Evolutionary conservation across 1,140 invertebrate species (phyloP), one percentile per base, ranked within the genome.

Genomic region (Zaprionus inermis): DNA sequence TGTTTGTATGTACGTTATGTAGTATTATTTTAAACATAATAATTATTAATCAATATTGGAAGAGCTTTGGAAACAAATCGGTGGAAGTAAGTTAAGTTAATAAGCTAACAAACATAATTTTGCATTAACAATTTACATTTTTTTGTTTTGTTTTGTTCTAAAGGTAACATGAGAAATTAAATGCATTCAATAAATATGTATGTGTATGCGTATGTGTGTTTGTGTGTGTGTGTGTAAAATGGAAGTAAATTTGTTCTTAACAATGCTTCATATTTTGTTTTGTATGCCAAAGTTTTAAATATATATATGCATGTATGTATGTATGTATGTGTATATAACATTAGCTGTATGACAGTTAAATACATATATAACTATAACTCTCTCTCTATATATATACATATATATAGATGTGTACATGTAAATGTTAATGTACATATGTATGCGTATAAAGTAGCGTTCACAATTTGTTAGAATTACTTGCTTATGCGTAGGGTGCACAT

Each of bases 241-340:
- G 84, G 83, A 86, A 86, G 83, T 88, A 82, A 86, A 83, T 89
- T 88, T 89, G 81, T 88, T 80, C 84, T 88, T 89, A 89, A 88
- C 79, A 88, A 88, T 83, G 77, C 65, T 78, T 89, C 36, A 28
- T 54, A 71, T 64, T 51, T 67, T 59, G 65, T 65, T 57, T 59
- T 65, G 60, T 75, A 66, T 76, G 63, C 76, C 78, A 72, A 61
- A 83, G 72, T 67, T 83, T 78, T 69, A 63, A 78, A 81, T 85
- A 85, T 61, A 78, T 78, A 20, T 14, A 85, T 61, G 74, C 76
- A 20, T 14, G 14, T n/a, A 72, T 81, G 52, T 58, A 12, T 60
- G 57, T 58, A 38, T 68, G 54, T 30, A 32, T 60, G 44, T 70
- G 65, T 78, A 36, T 85, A 61, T 82, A 82, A 81, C 65, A 83